Conservation (phyloP, 2,113 vertebrate species). For the Mus spicilegus region DNA sequence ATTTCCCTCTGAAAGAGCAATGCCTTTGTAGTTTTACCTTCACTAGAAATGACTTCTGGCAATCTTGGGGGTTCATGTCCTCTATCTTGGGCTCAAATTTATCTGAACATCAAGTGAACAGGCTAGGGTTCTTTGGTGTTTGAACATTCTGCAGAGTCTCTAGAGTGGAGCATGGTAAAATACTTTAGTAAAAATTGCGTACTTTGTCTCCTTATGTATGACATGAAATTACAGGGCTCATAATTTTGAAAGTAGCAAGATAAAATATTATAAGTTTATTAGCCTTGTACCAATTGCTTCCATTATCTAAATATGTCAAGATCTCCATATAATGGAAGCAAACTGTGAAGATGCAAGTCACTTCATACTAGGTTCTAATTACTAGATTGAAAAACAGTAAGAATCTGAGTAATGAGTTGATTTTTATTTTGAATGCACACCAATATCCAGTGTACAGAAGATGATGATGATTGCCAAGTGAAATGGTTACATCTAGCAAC, state of each 20-base stretch:
- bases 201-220: constrained; percentile 5
- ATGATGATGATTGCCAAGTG: constrained; percentile 51
- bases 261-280: constrained; percentile 42
- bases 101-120: neutral
- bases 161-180: neutral
- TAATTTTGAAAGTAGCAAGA: constrained; percentile 39
- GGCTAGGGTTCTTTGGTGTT: neutral
- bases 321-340: constrained; percentile 22
- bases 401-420: constrained; percentile 60
- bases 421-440: constrained; percentile 66
- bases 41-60: neutral
- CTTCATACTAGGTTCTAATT: constrained; percentile 64
- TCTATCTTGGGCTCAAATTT: neutral
- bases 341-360: neutral
- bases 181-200: neutral
- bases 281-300: constrained; percentile 17
- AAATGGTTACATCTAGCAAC: constrained; percentile 60
- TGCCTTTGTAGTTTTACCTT: neutral
- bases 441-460: constrained; percentile 63
- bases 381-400: constrained; percentile 68
- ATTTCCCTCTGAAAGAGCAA: neutral
- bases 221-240: neutral
- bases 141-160: neutral
- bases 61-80: neutral
- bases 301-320: constrained; percentile 55